Evolutionary conservation across 2,888 invertebrate species (phyloP).

Genomic region (Kuschelorhynchus macadamiae): DNA sequence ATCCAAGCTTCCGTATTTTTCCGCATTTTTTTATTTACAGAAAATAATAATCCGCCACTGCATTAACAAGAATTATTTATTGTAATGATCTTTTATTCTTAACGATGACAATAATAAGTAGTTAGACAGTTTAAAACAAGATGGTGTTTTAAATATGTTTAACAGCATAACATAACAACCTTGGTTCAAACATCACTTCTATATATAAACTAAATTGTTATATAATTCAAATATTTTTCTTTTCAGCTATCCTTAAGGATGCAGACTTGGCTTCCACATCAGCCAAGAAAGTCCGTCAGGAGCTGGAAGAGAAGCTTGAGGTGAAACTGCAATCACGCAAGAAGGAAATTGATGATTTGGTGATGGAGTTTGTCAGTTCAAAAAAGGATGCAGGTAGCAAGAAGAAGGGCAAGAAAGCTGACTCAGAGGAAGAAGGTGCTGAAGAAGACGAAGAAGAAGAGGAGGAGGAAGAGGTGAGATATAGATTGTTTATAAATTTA

Average conservation of each 20-base stretch:
- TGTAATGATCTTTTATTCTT: too few species aligned
- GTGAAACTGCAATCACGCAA: constrained; percentile 84
- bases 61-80: too few species aligned
- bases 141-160: too few species aligned
- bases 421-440: constrained; percentile 69
- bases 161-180: too few species aligned
- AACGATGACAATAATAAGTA: too few species aligned
- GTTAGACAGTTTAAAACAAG: too few species aligned
- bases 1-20: too few species aligned
- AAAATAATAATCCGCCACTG: too few species aligned
- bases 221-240: too few species aligned
- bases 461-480: constrained; percentile 71
- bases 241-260: constrained; percentile 86
- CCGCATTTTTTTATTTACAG: too few species aligned
- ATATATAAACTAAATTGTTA: too few species aligned
- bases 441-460: constrained; percentile 68
- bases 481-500: neutral
- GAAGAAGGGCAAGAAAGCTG: constrained; percentile 69
- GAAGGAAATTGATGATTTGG: constrained; percentile 88
- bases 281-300: constrained; percentile 90
- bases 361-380: constrained; percentile 81
- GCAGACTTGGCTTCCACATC: constrained; percentile 89
- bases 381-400: constrained; percentile 57
- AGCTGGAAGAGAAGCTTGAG: constrained; percentile 85
- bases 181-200: too few species aligned